Conservation (phyloP, 92 coral and sea anemone genomes). For the Parazoanthus darwini region DNA sequence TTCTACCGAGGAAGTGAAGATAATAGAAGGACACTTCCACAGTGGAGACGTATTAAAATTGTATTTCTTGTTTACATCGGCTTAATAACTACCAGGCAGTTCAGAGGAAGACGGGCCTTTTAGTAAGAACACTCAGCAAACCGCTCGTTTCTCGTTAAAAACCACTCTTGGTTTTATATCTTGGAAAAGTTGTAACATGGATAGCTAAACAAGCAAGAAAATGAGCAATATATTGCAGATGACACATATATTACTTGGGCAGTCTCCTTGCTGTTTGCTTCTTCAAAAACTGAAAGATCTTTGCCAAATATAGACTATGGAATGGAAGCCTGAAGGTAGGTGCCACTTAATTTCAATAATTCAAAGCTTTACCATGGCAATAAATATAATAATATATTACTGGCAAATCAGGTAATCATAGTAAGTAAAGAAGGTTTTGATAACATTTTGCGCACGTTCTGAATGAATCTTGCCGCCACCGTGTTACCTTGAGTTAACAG, state of each 20-base stretch:
- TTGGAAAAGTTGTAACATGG: background rate
- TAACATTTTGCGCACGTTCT: background rate
- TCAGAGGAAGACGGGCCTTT: background rate
- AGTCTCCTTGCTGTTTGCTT: background rate
- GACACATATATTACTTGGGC: background rate
- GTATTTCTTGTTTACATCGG: slow-evolving; percentile 38
- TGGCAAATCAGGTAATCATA: background rate
- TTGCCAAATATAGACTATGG: background rate
- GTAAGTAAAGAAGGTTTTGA: background rate
- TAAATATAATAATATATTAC: too few relatives aligned
- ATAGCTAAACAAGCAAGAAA: background rate
- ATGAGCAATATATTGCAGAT: background rate
- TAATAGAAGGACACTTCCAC: slow-evolving; percentile 3
- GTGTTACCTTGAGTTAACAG: background rate
- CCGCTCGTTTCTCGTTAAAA: background rate
- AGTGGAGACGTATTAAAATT: slow-evolving; percentile 18
- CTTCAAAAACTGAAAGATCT: background rate
- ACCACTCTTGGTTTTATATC: background rate
- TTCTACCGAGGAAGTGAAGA: slow-evolving; percentile 35
- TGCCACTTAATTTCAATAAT: background rate
- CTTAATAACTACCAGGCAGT: background rate
- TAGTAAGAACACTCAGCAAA: background rate
- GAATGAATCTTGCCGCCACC: background rate
- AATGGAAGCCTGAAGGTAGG: background rate
- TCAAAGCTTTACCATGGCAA: background rate